Base-by-base conservation (phyloP, 2,888 invertebrate genomes). In the Colletes collaris region DNA sequence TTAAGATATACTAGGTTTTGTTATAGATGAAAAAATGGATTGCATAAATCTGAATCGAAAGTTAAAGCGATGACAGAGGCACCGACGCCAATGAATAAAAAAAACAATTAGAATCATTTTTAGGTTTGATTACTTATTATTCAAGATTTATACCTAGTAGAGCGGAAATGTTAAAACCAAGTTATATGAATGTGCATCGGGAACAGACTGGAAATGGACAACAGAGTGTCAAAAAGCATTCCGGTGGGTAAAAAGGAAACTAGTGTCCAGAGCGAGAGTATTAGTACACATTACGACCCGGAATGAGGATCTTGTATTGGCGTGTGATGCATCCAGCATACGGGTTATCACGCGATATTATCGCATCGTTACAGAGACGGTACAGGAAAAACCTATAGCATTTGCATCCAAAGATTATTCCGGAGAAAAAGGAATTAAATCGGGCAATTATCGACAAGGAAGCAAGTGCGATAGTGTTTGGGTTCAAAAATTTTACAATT, bases 91-190 rank as follows among this genome's bases (percentile, higher is more conserved):
- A n/a, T n/a, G n/a, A n/a, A n/a, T 73, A 88, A 67, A 72, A 66
- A 6, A 79, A 83, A 37, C 66, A 87, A 65, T 70, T 90, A 27
- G 74, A 64, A 56, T 87, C 88, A 62, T 88, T 89, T 75, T 52
- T 88, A 1, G 89, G 89, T n/a, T 50, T 89, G 16, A 70, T 89
- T 16, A 91, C 89, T 63, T 92, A 89, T 79, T 92, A 91, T 77
- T 82, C 88, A 1, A 88, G 86, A 76, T 92, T 92, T 80, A 75
- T 92, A 1, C 79, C 81, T 53, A 84, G 88, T 55, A 78, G 90
- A 55, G 68, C 90, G 7, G 56, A 44, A 0, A 84, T 86, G 52
- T 70, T 87, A 6, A 80, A 37, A 88, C 90, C n/a, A n/a, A n/a
- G 13, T 63, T 91, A 4, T 87, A 90, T 63, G 73, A 81, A 0